Percentiles rank a stretch among this genome's conserved stretches.
Conservation (phyloP, 2,113 vertebrate genomes). For the Rhinopomastus cyanomelas region DNA sequence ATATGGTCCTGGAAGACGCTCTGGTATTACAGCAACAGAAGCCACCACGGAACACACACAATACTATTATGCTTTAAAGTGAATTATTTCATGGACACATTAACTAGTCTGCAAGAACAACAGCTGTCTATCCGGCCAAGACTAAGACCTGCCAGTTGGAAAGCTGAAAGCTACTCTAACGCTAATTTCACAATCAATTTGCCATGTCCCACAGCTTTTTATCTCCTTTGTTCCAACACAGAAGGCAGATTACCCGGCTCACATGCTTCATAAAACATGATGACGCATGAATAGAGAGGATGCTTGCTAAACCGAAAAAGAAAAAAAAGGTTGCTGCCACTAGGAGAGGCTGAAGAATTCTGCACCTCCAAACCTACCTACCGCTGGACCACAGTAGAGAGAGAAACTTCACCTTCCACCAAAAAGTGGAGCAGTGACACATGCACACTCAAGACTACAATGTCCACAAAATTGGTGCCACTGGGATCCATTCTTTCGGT, state of each 20-base stretch:
- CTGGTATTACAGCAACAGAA: not conserved
- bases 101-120: not conserved
- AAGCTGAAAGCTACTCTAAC: not conserved
- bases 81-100: not conserved
- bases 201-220: not conserved
- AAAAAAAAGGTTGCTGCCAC: not conserved
- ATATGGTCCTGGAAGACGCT: not conserved
- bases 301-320: not conserved
- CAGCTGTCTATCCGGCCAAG: not conserved
- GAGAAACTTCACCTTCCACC: not conserved
- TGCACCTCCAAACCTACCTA: not conserved
- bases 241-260: not conserved
- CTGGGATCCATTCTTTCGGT: not conserved
- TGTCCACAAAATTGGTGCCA: not conserved
- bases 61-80: not conserved
- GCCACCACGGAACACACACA: accelerated
- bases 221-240: constrained; percentile 11
- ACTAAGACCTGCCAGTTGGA: not conserved
- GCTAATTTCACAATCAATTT: constrained; percentile 11
- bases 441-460: accelerated
- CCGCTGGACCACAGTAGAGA: not conserved
- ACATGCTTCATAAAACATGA: not conserved
- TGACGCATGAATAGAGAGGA: not conserved
- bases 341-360: not conserved
- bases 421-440: not conserved